Evolutionary conservation across 2,797 vertebrate species (phyloP), one percentile per base, ranked within the genome.

Genomic region (Distichodus sexfasciatus): DNA sequence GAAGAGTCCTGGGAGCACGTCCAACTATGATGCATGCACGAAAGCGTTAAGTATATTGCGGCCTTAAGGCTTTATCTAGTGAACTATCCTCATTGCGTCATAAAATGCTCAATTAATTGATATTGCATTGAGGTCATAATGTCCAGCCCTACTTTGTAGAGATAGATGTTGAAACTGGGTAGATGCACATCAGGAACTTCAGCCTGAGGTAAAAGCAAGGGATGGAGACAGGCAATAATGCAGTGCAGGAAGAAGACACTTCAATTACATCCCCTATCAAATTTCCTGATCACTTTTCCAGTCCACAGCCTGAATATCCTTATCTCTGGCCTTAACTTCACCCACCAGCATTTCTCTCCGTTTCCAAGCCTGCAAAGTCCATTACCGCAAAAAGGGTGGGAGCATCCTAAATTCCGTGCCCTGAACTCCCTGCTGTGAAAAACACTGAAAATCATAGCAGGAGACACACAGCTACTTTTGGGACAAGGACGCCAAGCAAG

Each of bases 331-430:
- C 47, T 73, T 55, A 60, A 51, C 53, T 24, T 53, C 46, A 50
- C 68, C 63, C 74, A 69, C 70, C 66, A 72, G 44, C 57, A 66
- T 59, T 35, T 71, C 63, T 76, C 70, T 83, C 61, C 54, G 81
- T 77, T 83, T 66, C 63, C 69, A 80, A 83, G 80, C 81, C 88
- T 90, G 88, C 76, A 86, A 88, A 88, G 77, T 79, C 81, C 81
- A 90, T 89, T 84, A 88, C 69, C 74, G 70, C 63, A 68, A 66
- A 58, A 72, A 70, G 67, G 67, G 76, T 71, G 66, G 71, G 64
- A 84, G 71, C 69, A 44, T 71, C 76, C 69, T 66, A 24, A 77
- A 55, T 69, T 78, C 73, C 66, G 54, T 48, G 64, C 70, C 63
- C 59, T 46, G 46, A 69, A 62, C 47, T 65, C 53, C 69, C 67